These are phyloP conservation scores for Enteromius afrohamiltoni DNA, from an alignment of 2,797 vertebrate genomes.

Conservation along the genomic window DNA sequence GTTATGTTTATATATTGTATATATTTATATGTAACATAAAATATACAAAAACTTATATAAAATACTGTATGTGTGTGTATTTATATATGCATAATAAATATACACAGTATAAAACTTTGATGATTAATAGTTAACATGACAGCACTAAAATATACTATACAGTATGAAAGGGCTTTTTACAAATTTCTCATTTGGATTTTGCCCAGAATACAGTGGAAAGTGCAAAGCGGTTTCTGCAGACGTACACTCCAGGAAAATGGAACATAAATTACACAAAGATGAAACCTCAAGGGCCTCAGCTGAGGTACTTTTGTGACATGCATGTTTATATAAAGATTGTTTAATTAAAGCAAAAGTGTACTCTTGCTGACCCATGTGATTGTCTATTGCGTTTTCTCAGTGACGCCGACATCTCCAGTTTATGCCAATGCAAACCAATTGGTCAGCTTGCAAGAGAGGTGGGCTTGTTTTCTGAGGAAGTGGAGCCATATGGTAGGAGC, in stretches of 20 bases:
- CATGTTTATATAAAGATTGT: neutral
- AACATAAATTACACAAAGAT: slow-evolving; percentile 75
- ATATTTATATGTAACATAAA: too few species aligned
- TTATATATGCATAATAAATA: too few species aligned
- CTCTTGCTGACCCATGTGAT: neutral
- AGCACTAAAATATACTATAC: neutral
- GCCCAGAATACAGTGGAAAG: slow-evolving; percentile 91
- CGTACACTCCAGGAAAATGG: slow-evolving; percentile 79
- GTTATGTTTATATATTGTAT: too few species aligned
- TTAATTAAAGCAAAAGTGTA: neutral
- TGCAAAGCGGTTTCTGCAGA: slow-evolving; percentile 84
- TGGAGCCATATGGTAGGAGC: slow-evolving; percentile 80
- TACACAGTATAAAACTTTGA: too few species aligned
- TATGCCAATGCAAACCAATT: slow-evolving; percentile 77
- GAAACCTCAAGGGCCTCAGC: slow-evolving; percentile 76
- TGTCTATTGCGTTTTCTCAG: slow-evolving; percentile 62
- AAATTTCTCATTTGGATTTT: slow-evolving; percentile 21
- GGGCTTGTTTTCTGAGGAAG: slow-evolving; percentile 80
- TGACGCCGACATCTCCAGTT: slow-evolving; percentile 79
- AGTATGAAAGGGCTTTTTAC: neutral
- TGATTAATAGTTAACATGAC: too few species aligned
- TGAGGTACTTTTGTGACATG: slow-evolving; percentile 72
- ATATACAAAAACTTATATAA: too few species aligned
- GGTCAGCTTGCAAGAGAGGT: slow-evolving; percentile 77
- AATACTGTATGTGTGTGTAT: too few species aligned